phyloP scores from a whole-genome alignment of 1,140 invertebrate species.

The Zaprionus ghesquierei region DNA sequence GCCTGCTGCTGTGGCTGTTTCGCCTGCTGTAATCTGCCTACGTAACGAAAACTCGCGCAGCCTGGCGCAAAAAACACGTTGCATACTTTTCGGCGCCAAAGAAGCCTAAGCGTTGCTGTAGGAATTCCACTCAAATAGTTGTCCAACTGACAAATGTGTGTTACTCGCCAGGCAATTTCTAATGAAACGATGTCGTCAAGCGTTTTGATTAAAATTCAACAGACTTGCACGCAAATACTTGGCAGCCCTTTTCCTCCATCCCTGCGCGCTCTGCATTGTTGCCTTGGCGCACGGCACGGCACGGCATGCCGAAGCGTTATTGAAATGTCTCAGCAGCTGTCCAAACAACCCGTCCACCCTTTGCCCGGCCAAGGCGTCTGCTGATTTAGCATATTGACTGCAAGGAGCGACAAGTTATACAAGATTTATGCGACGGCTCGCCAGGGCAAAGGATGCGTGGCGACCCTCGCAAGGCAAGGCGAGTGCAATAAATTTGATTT shows the following conservation, averaged over 20 bases:
- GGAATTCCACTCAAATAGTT: slow-evolving; percentile 1
- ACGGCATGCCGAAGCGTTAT: slow-evolving; percentile 56
- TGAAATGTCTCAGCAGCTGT: slow-evolving; percentile 78
- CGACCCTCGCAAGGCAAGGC: slow-evolving; percentile 48
- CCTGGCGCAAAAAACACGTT: neutral
- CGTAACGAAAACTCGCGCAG: neutral
- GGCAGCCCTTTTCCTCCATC: neutral
- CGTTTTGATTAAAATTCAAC: slow-evolving; percentile 70
- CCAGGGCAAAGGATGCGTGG: slow-evolving; percentile 74
- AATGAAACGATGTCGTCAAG: slow-evolving; percentile 32
- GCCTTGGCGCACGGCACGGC: slow-evolving; percentile 50
- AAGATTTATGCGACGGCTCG: slow-evolving; percentile 75
- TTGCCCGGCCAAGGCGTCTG: slow-evolving; percentile 40
- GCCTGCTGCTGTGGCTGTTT: neutral
- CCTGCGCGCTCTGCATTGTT: slow-evolving; percentile 26
- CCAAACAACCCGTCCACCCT: slow-evolving; percentile 50
- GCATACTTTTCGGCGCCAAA: neutral
- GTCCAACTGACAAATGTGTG: neutral
- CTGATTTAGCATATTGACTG: slow-evolving; percentile 82
- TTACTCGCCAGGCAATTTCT: neutral
- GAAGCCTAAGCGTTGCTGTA: neutral
- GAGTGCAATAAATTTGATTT: slow-evolving; percentile 81
- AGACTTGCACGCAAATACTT: slow-evolving; percentile 26
- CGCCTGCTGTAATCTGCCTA: neutral
- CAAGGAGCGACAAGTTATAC: slow-evolving; percentile 72